Evolutionary conservation across 2,888 invertebrate species (phyloP).

Genomic region (Apantesis nais): DNA sequence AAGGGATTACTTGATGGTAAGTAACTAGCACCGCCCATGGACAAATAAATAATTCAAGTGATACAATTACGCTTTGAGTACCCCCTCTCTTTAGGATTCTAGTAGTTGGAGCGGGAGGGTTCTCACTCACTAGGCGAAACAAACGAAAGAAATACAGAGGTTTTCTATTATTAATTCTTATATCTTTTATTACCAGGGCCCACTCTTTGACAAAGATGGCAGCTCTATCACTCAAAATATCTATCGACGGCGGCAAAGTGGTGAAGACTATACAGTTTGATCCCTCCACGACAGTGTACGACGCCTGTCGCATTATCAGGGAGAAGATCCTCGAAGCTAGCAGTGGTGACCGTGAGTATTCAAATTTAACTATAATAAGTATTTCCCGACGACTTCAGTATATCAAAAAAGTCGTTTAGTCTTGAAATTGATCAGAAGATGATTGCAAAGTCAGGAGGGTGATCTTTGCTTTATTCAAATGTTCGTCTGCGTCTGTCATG

Average conservation of each 20-base stretch:
- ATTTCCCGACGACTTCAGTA: too few species aligned
- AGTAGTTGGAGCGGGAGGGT: too few species aligned
- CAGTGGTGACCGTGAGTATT: slow-evolving; percentile 93
- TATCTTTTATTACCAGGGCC: slow-evolving; percentile 58
- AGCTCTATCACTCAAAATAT: slow-evolving; percentile 92
- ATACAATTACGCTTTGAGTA: too few species aligned
- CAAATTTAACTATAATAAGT: not conserved
- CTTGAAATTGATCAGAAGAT: not conserved
- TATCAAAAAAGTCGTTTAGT: not conserved
- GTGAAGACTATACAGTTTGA: slow-evolving; percentile 99
- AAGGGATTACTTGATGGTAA: too few species aligned
- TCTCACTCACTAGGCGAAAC: too few species aligned
- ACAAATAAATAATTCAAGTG: too few species aligned
- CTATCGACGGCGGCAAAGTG: slow-evolving; percentile 94
- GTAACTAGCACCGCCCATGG: too few species aligned
- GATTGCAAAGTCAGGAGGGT: not conserved
- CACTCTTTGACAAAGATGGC: slow-evolving; percentile 86
- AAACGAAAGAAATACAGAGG: not conserved
- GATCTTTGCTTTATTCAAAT: not conserved
- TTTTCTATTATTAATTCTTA: not conserved
- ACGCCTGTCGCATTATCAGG: slow-evolving; percentile 97
- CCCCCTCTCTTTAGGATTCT: too few species aligned
- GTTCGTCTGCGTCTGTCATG: not conserved
- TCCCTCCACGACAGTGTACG: slow-evolving; percentile 96
- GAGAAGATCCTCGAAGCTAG: slow-evolving; percentile 97